Base-by-base conservation (phyloP, 30 jellyfish, hydroid and myxozoan genomes). In the Chrysaora quinquecirrha region DNA sequence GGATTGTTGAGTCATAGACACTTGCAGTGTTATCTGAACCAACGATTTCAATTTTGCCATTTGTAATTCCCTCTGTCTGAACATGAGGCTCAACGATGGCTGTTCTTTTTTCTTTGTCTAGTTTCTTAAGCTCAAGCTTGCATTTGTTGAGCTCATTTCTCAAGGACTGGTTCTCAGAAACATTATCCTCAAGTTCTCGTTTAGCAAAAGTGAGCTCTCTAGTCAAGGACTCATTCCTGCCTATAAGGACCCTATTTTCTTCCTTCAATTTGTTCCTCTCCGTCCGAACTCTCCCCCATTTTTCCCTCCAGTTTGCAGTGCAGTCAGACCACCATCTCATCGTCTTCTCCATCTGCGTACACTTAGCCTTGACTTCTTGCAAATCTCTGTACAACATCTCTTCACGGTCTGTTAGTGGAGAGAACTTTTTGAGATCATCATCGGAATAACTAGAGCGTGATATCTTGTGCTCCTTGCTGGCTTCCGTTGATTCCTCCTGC, bases 321-420 rank as follows among this genome's bases (percentile, higher is more conserved):
- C 96, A 80, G 48, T 90, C 96, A 3, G 96, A 83, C 97, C 97
- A 90, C 97, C 97, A 90, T 38, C 86, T 61, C 77, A 73, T 85
- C 31, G 97, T 84, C 66, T 78, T 84, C 48, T 90, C 96, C 93
- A 90, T 80, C 43, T 90, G 95, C 7, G 68, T 78, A 49, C 85
- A 71, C 48, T 83, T 82, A 18, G 80, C 46, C 31, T 80, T 78
- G 16, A 80, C 90, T 79, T 65, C 90, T 49, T 80, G 90, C 66
- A 65, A 35, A 56, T 80, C 90, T 12, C 52, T 78, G 35, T 52
- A 80, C 7, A 80, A 72, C 2, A 65, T 34, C 52, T 67, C 48
- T 38, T 80, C 90, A 43, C 90, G 90, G 1, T 65, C 90, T 11
- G 83, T 64, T 48, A 80, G 56, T 3, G 90, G 76, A 9, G 83